A percentile compares a stretch with the other conserved stretches of the same genome.
Evolutionary conservation across 2,888 invertebrate genomes (phyloP).

Genomic region (Cephalotes varians): DNA sequence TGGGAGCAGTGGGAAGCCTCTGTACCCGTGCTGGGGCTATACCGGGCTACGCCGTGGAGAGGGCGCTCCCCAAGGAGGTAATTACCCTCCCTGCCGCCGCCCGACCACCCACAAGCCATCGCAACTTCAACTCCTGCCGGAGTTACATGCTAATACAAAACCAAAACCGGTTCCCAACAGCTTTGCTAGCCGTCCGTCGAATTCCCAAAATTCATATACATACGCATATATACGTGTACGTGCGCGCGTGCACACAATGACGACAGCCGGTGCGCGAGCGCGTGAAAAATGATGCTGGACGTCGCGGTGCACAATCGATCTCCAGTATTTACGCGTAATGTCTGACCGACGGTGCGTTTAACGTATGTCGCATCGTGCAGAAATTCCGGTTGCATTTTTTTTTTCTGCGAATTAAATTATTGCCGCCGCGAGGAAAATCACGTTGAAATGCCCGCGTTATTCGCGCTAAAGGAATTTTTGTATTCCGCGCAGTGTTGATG

Average conservation of each 20-base stretch:
- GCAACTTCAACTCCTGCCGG: slow-evolving; percentile 84
- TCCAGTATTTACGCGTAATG: slow-evolving; percentile 50
- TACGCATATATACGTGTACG: slow-evolving; percentile 46
- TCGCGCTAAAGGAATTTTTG: background rate
- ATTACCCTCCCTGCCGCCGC: slow-evolving; percentile 81
- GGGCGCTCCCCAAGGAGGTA: slow-evolving; percentile 84
- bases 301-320: slow-evolving; percentile 45
- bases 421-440: background rate
- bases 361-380: slow-evolving; percentile 10
- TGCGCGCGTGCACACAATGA: slow-evolving; percentile 17
- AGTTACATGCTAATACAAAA: slow-evolving; percentile 85
- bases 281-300: slow-evolving; percentile 51
- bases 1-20: slow-evolving; percentile 84
- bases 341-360: slow-evolving; percentile 37
- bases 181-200: slow-evolving; percentile 69
- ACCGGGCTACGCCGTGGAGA: slow-evolving; percentile 76
- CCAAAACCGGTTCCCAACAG: slow-evolving; percentile 82
- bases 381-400: slow-evolving; percentile 30
- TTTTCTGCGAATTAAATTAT: slow-evolving; percentile 16
- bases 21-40: slow-evolving; percentile 82
- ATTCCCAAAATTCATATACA: slow-evolving; percentile 73
- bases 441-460: background rate
- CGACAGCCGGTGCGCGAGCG: background rate
- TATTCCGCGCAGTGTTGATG: background rate
- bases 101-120: slow-evolving; percentile 80